phyloP scores from a whole-genome alignment of 2,113 vertebrate species.

The Bubo blakistoni region DNA sequence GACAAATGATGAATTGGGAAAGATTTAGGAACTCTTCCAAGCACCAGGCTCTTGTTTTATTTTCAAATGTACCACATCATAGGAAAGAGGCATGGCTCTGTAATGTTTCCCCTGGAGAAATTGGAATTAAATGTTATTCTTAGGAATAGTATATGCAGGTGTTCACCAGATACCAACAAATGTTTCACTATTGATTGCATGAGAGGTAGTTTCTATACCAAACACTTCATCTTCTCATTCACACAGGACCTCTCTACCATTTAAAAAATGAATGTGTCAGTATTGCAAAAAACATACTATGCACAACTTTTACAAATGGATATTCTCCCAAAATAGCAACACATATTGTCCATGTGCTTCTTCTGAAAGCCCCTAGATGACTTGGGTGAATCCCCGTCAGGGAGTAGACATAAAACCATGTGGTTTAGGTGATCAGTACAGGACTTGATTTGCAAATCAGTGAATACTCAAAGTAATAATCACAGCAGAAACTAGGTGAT shows the following conservation, averaged over 20 bases:
- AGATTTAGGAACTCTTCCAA: neutral
- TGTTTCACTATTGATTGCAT: neutral
- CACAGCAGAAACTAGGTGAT: neutral
- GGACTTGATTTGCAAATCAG: neutral
- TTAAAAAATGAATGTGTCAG: neutral
- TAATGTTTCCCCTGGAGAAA: constrained; percentile 3
- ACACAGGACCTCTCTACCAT: neutral
- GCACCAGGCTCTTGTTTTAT: neutral
- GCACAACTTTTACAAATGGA: neutral
- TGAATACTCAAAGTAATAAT: neutral
- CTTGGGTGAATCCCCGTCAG: neutral
- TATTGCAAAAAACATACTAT: neutral
- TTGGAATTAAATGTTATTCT: constrained; percentile 7
- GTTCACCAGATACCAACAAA: constrained; percentile 34
- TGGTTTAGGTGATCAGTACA: neutral
- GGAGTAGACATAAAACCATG: neutral
- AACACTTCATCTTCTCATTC: constrained; percentile 1
- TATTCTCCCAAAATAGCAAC: neutral
- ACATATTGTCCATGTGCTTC: neutral
- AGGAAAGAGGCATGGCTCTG: neutral
- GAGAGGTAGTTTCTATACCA: neutral
- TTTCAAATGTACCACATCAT: constrained; percentile 10
- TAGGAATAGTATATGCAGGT: neutral
- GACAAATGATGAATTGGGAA: neutral
- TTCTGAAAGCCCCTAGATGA: neutral